Evolutionary conservation across 1,140 invertebrate species (phyloP), one percentile per base, ranked within the genome.

Genomic region (Conus ventricosus): DNA sequence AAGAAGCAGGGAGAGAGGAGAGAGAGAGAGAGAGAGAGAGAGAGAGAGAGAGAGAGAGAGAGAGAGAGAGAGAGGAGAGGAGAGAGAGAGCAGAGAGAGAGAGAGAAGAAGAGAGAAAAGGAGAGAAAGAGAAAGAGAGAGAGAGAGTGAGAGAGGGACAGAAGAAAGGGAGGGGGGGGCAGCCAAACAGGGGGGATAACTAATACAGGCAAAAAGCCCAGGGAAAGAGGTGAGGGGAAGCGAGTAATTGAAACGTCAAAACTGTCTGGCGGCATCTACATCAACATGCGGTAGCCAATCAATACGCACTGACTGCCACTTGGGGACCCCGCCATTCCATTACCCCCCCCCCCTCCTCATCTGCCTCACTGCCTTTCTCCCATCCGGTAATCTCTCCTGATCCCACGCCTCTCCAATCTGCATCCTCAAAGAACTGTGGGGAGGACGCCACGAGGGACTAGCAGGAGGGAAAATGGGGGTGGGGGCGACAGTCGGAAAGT

Each of bases 1-100:
- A 39, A 39, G 39, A 39, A 39, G 39, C 39, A 39, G 23, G 78
- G 5, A 23, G 5, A 23, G 1, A 5, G 23, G 78, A 80, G 3
- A 80, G 78, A 80, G 78, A 80, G 78, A 80, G 78, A 80, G 78
- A 80, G 78, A 80, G 78, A 80, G 78, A 80, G 78, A 80, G 78
- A 80, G 78, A 5, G 78, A 80, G 3, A 80, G 78, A 80, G 25
- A 80, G 3, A 53, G 78, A 80, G 51, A 80, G 3, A 80, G 78
- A 53, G 3, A 53, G 78, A 53, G 78, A 53, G 78, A 53, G 51
- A 27, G 4, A 27, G 76, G 11, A 23, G n/a, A 23, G 11, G n/a
- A 11, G 76, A 27, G 76, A 80, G 39, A 27, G 76, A 27, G 76
- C 7, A 80, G 1, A 80, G 51, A 53, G 39, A 80, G 76, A 80